Conservation (phyloP, 2,888 invertebrate species). For the Pelosia muscerda region DNA sequence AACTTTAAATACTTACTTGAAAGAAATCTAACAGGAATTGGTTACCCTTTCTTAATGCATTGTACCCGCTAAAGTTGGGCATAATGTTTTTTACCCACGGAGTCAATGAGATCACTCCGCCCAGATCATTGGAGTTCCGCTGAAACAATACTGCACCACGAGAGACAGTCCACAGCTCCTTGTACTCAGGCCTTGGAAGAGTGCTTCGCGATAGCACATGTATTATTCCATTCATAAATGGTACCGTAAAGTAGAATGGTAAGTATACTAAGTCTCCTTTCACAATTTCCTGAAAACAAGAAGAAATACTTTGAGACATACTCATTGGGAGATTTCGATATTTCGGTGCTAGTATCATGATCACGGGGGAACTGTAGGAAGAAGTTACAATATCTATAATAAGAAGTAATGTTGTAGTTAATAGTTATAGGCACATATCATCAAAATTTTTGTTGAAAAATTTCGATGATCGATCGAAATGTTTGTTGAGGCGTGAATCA, state of each 20-base stretch:
- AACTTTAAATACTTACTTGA: slow-evolving; percentile 64
- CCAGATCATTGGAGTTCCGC: slow-evolving; percentile 86
- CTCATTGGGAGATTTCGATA: too few relatives aligned
- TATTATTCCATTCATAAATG: slow-evolving; percentile 86
- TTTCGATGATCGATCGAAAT: too few relatives aligned
- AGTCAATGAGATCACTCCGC: slow-evolving; percentile 85
- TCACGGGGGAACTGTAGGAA: too few relatives aligned
- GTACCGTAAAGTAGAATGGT: slow-evolving; percentile 85
- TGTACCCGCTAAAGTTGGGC: slow-evolving; percentile 87
- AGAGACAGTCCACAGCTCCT: slow-evolving; percentile 74
- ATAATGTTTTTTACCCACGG: slow-evolving; percentile 88
- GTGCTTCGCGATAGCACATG: slow-evolving; percentile 85
- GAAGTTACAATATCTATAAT: too few relatives aligned
- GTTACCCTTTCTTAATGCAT: slow-evolving; percentile 78
- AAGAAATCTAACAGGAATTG: slow-evolving; percentile 82
- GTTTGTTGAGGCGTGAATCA: too few relatives aligned
- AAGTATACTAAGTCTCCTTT: slow-evolving; percentile 76
- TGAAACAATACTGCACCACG: slow-evolving; percentile 84
- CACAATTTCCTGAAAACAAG: slow-evolving; percentile 66
- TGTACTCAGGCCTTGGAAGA: slow-evolving; percentile 83
- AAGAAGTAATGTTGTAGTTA: too few relatives aligned
- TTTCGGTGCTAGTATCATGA: too few relatives aligned
- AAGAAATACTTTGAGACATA: too few relatives aligned
- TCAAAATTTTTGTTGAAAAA: too few relatives aligned
- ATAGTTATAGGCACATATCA: too few relatives aligned